Percentiles rank a stretch among this genome's conserved stretches.
Evolutionary conservation across 2,113 vertebrate genomes (phyloP).

Genomic region (Neogale vison): DNA sequence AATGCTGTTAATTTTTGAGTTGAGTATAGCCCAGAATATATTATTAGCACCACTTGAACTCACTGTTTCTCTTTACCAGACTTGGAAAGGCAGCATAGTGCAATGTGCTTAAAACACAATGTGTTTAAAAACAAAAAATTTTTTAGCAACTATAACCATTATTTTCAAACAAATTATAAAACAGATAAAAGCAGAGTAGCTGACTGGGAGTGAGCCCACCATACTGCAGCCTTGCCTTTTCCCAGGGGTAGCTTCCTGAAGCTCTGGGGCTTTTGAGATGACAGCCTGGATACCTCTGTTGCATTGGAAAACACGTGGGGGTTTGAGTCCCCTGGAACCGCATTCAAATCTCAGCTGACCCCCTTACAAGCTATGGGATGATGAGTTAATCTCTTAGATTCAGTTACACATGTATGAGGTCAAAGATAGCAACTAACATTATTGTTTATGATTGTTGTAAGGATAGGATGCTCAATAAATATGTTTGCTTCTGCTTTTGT

Average conservation of each 20-base stretch:
- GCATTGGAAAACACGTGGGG: not conserved
- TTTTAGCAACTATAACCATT: not conserved
- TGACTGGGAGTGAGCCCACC: not conserved
- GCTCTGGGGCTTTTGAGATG: not conserved
- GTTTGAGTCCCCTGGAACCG: not conserved
- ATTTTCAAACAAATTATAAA: constrained; percentile 17
- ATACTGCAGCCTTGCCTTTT: not conserved
- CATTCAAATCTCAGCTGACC: constrained; percentile 30
- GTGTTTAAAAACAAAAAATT: not conserved
- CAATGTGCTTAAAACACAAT: no score
- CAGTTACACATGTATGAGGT: not conserved
- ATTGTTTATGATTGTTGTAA: not conserved
- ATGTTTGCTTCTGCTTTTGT: not conserved
- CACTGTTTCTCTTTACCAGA: constrained; percentile 2
- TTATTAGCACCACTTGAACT: not conserved
- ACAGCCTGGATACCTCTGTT: not conserved
- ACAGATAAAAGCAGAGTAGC: not conserved
- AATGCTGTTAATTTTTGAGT: constrained; percentile 8
- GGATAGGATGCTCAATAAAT: not conserved
- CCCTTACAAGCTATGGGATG: not conserved
- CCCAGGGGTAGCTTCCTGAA: not conserved
- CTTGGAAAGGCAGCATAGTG: not conserved
- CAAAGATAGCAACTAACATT: not conserved
- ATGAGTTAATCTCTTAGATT: constrained; percentile 16
- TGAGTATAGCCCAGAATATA: not conserved